These are phyloP conservation scores for Punctoribates punctum DNA, from an alignment of 2,888 invertebrate genomes.

Conservation along the genomic window DNA sequence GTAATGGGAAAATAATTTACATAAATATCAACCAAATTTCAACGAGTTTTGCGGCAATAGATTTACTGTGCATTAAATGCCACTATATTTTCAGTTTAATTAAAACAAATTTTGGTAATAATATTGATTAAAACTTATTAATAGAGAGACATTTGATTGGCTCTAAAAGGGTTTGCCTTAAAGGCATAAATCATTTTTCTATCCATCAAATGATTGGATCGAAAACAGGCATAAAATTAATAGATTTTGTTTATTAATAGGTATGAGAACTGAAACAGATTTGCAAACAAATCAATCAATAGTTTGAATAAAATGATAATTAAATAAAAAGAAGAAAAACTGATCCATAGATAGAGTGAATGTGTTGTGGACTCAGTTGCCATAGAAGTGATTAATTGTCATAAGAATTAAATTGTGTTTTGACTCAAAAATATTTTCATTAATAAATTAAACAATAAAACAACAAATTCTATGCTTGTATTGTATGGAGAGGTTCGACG, in stretches of 20 bases:
- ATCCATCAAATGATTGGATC: background rate
- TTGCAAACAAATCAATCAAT: background rate
- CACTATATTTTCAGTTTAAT: no score
- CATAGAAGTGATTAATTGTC: conserved; percentile 18
- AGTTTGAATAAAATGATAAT: background rate
- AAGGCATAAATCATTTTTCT: background rate
- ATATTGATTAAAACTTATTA: background rate
- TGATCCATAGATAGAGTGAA: background rate
- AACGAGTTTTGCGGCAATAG: no score
- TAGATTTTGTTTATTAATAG: conserved; percentile 4
- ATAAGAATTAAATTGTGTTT: background rate
- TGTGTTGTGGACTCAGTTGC: conserved; percentile 2
- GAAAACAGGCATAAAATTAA: background rate
- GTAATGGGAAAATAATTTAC: no score
- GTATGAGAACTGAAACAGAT: background rate
- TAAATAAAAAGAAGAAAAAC: background rate
- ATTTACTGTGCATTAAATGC: no score
- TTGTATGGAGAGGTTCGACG: conserved; percentile 9
- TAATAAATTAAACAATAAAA: background rate
- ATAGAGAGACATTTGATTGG: background rate
- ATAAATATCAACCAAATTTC: no score
- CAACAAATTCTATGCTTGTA: background rate
- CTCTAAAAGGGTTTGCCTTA: background rate
- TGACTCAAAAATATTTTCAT: background rate
- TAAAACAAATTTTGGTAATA: background rate